Conservation (phyloP, 1,140 invertebrate species). For the Bombus polaris region DNA sequence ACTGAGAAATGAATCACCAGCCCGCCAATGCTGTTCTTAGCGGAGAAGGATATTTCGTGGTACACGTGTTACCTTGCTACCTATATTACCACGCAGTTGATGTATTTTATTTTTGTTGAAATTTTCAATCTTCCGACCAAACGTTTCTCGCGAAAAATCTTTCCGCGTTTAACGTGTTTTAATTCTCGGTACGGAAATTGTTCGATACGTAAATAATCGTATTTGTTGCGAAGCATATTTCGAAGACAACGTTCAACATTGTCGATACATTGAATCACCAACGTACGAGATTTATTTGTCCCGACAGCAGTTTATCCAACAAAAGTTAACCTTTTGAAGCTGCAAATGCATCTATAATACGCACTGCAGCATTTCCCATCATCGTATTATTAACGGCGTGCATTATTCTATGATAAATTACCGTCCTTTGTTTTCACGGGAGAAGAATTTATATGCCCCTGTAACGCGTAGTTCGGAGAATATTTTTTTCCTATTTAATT, state of each 20-base stretch:
- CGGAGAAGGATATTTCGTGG: background rate
- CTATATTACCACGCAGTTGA: background rate
- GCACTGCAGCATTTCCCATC: slow-evolving; percentile 13
- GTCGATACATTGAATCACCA: background rate
- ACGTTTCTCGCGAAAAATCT: no score
- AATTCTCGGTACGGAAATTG: no score
- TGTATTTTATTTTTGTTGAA: background rate
- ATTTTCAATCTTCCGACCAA: background rate
- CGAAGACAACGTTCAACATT: background rate
- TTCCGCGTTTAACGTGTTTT: no score
- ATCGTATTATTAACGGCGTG: slow-evolving; percentile 14
- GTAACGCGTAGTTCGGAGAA: background rate
- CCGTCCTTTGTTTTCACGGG: background rate
- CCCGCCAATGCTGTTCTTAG: no score
- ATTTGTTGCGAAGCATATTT: no score
- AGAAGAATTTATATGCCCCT: background rate
- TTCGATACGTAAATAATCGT: no score
- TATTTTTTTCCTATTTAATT: background rate
- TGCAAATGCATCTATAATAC: background rate
- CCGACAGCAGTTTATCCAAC: background rate
- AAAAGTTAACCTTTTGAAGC: background rate
- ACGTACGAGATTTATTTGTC: background rate
- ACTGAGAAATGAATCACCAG: background rate
- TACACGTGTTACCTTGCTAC: background rate
- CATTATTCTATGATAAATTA: slow-evolving; percentile 7